Percentiles rank a stretch among this genome's conserved stretches.
Conservation (phyloP, 2,888 invertebrate genomes). For the Chloroclysta siterata region DNA sequence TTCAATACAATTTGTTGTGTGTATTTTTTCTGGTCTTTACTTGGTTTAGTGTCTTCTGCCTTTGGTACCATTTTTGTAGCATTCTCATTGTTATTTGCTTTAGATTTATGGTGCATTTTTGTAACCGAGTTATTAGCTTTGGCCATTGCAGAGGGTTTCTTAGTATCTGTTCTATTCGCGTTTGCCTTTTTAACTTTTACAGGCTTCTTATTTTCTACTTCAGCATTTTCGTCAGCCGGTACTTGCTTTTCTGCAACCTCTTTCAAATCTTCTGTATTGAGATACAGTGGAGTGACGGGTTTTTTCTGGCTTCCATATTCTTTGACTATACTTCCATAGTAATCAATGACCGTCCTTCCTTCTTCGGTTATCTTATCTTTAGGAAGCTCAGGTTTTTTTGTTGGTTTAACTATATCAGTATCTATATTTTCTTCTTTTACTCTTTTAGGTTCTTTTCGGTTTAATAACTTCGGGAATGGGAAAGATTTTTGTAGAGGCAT, state of each 20-base stretch:
- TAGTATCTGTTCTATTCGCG: conserved; percentile 50
- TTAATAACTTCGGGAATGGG: conserved; percentile 68
- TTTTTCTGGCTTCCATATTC: conserved; percentile 86
- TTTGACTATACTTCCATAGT: conserved; percentile 92
- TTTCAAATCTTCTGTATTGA: conserved; percentile 87
- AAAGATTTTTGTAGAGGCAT: conserved; percentile 71
- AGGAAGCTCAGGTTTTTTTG: conserved; percentile 54
- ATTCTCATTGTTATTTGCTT: conserved; percentile 38
- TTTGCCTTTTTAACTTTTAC: conserved; percentile 50
- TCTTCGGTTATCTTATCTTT: conserved; percentile 85
- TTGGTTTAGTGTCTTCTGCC: conserved; percentile 40
- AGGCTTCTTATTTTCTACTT: conserved; percentile 46
- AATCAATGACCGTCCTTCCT: conserved; percentile 89
- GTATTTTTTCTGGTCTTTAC: conserved; percentile 51
- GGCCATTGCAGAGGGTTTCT: conserved; percentile 27
- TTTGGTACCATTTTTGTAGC: conserved; percentile 35
- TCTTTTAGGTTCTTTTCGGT: conserved; percentile 68
- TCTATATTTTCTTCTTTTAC: conserved; percentile 43
- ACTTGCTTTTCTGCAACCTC: conserved; percentile 83
- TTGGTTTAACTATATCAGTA: conserved; percentile 44
- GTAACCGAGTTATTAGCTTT: conserved; percentile 49
- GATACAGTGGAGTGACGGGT: conserved; percentile 80
- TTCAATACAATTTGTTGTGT: conserved; percentile 67
- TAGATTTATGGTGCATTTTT: conserved; percentile 46
- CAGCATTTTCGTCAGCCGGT: conserved; percentile 46